Percentiles rank a stretch among this genome's conserved stretches.
Evolutionary conservation across 2,888 invertebrate genomes (phyloP).

Genomic region (Tyria jacobaeae): DNA sequence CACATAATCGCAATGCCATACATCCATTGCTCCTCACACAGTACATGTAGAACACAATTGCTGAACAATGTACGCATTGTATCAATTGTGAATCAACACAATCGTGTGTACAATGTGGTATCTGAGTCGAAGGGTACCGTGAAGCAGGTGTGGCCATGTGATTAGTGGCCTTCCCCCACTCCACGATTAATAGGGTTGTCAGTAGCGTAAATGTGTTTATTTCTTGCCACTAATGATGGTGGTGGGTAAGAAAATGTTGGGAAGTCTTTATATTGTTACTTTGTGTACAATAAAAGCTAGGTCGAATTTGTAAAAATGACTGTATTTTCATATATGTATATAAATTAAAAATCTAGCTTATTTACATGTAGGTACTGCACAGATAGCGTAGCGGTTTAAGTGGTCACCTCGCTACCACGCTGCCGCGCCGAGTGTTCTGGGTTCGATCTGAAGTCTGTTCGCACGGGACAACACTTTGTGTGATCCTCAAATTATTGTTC

Average conservation of each 20-base stretch:
- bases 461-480: no score
- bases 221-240: slow-evolving; percentile 4
- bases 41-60: slow-evolving; percentile 28
- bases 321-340: no score
- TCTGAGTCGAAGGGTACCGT: slow-evolving; percentile 34
- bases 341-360: no score
- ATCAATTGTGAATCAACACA: slow-evolving; percentile 40
- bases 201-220: slow-evolving; percentile 11
- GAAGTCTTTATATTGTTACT: neutral
- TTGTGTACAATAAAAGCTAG: neutral
- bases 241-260: slow-evolving; percentile 2
- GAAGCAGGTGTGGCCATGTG: slow-evolving; percentile 41
- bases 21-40: slow-evolving; percentile 33
- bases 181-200: slow-evolving; percentile 23
- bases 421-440: no score
- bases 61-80: slow-evolving; percentile 43
- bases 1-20: slow-evolving; percentile 13
- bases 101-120: slow-evolving; percentile 41
- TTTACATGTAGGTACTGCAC: no score
- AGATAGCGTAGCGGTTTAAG: no score
- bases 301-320: no score
- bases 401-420: no score
- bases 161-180: slow-evolving; percentile 37
- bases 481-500: no score
- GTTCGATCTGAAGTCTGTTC: no score